Evolutionary conservation across 2,113 vertebrate species (phyloP).

Genomic region (Ploceus nigricollis): DNA sequence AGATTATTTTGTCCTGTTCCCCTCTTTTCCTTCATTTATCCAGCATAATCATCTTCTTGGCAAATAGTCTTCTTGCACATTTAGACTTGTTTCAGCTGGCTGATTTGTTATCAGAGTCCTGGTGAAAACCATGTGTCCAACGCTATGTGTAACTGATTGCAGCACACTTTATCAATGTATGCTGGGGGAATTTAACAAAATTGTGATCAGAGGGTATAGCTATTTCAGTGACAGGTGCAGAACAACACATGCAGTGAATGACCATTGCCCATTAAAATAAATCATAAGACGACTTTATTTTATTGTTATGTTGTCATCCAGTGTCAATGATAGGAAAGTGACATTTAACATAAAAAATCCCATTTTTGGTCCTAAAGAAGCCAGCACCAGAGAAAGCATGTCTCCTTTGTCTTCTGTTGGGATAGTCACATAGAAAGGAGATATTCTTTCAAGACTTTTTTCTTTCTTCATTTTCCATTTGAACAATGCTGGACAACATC

Average conservation of each 20-base stretch:
- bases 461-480: not conserved
- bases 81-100: not conserved
- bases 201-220: not conserved
- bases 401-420: not conserved
- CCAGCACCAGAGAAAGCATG: not conserved
- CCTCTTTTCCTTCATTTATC: not conserved
- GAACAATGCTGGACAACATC: not conserved
- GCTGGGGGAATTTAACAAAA: not conserved
- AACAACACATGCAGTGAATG: not conserved
- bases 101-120: not conserved
- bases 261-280: not conserved
- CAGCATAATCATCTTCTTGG: not conserved
- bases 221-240: not conserved
- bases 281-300: not conserved
- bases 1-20: not conserved
- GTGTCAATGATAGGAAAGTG: not conserved
- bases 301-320: not conserved
- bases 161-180: not conserved
- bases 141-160: not conserved
- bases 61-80: not conserved
- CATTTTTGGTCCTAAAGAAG: not conserved
- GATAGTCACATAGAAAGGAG: not conserved
- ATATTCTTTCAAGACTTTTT: not conserved
- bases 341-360: not conserved
- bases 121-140: not conserved